Evolutionary conservation across 37 sponge, comb jelly and placozoan genomes (phyloP).

Genomic region (Tethya wilhelma): DNA sequence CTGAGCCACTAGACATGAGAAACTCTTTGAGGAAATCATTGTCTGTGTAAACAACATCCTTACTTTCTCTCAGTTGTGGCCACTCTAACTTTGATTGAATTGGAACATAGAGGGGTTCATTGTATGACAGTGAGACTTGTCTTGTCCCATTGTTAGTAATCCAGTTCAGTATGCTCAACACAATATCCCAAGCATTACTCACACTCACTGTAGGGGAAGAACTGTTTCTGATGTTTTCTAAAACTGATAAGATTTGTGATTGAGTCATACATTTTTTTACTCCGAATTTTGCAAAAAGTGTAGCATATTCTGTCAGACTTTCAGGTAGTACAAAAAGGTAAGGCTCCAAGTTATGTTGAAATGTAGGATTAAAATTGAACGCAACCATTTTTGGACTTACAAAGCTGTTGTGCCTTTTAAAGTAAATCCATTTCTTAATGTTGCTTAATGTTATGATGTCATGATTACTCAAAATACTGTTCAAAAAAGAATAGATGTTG

Average conservation of each 20-base stretch:
- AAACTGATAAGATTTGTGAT: not conserved
- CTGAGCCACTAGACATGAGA: not conserved
- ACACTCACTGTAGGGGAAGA: not conserved
- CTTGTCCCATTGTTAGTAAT: not conserved
- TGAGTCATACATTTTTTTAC: not conserved
- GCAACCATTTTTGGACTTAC: too few relatives aligned
- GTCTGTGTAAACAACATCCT: constrained; percentile 45
- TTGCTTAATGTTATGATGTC: too few relatives aligned
- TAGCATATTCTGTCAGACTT: not conserved
- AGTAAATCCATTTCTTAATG: too few relatives aligned
- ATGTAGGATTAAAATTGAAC: not conserved
- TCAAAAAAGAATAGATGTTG: too few relatives aligned
- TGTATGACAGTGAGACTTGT: not conserved
- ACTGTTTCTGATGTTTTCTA: not conserved
- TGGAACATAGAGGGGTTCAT: not conserved
- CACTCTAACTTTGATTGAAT: not conserved
- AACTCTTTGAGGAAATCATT: constrained; percentile 51
- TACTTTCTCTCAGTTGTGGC: constrained; percentile 3
- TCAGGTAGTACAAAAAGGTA: not conserved
- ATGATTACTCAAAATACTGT: too few relatives aligned
- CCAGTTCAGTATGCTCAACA: not conserved
- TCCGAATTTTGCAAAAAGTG: not conserved
- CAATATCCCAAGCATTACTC: not conserved
- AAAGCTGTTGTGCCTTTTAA: too few relatives aligned
- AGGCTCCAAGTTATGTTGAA: not conserved